Conservation (phyloP, 1,140 invertebrate species). For the Notospermus geniculatus region DNA sequence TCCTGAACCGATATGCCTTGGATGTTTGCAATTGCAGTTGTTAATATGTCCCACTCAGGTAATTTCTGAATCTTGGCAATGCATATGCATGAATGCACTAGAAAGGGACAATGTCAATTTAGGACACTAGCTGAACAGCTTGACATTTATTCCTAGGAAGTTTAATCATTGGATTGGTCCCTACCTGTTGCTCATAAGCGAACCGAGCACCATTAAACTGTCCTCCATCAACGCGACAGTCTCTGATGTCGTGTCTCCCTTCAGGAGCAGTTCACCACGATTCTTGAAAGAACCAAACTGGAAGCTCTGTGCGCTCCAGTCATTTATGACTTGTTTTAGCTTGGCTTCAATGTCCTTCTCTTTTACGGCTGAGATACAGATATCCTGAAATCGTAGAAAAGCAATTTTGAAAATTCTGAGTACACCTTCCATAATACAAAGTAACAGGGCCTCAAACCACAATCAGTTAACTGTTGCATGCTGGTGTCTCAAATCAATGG, state of each 20-base stretch:
- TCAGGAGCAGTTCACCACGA: constrained; percentile 83
- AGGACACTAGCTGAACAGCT: no score
- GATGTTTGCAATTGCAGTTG: no score
- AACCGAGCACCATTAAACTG: constrained; percentile 92
- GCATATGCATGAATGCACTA: no score
- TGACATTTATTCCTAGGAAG: no score
- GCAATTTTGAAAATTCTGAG: neutral
- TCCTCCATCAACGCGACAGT: constrained; percentile 93
- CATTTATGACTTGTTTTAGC: constrained; percentile 88
- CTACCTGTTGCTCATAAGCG: constrained; percentile 83
- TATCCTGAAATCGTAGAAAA: constrained; percentile 68
- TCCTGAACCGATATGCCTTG: no score
- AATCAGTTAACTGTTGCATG: no score
- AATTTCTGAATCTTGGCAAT: no score
- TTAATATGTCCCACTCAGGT: neutral
- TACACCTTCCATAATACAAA: no score
- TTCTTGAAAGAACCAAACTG: constrained; percentile 95
- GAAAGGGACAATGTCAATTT: no score
- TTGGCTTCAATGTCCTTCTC: constrained; percentile 98
- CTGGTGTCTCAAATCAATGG: no score
- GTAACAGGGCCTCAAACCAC: no score
- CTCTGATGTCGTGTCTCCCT: constrained; percentile 72
- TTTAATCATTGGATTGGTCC: neutral
- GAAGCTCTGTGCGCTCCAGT: constrained; percentile 90
- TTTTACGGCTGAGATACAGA: constrained; percentile 97